Conservation (phyloP, 2,888 invertebrate species). For the Andrena trimmerana region DNA sequence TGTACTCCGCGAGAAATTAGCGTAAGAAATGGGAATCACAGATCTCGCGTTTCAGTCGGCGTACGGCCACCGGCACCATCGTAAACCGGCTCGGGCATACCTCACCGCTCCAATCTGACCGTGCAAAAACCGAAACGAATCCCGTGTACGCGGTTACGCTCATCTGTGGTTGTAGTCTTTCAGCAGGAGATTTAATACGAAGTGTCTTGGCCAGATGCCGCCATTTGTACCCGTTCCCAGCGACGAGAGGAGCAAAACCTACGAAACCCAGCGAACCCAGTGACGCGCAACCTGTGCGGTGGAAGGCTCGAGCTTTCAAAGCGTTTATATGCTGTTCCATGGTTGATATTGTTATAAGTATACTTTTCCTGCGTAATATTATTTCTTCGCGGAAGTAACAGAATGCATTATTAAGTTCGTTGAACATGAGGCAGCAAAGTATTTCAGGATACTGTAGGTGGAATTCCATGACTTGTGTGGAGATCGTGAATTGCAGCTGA, state of each 20-base stretch:
- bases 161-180: constrained; percentile 24
- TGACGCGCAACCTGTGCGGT: constrained; percentile 23
- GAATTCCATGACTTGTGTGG: too few species aligned
- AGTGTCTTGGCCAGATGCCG: constrained; percentile 58
- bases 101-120: constrained; percentile 21
- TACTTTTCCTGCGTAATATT: too few species aligned
- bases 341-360: too few species aligned
- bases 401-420: too few species aligned
- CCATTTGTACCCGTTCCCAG: constrained; percentile 35
- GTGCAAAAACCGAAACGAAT: constrained; percentile 50
- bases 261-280: constrained; percentile 14
- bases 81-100: constrained; percentile 60
- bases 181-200: constrained; percentile 36
- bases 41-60: constrained; percentile 70
- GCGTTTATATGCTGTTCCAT: too few species aligned
- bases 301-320: not conserved
- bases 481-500: too few species aligned
- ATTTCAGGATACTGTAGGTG: too few species aligned
- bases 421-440: too few species aligned
- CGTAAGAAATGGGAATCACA: constrained; percentile 30
- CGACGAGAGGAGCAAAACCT: constrained; percentile 1
- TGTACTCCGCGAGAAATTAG: constrained; percentile 23
- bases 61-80: constrained; percentile 78
- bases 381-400: too few species aligned
- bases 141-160: constrained; percentile 15